Conservation (phyloP, 2,888 invertebrate genomes). For the Mechanitis messenoides region DNA sequence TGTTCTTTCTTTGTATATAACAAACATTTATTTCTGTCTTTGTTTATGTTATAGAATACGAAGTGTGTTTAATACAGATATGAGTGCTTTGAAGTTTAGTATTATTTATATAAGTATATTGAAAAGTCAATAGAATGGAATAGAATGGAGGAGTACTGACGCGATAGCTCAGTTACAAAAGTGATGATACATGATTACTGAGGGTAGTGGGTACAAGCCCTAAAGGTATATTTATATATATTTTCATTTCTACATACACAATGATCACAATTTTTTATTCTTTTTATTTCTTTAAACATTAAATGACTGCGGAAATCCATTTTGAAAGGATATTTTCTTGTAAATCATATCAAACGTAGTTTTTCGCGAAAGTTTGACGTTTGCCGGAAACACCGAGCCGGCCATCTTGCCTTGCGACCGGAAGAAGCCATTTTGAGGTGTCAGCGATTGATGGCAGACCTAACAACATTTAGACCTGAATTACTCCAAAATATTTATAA, state of each 20-base stretch:
- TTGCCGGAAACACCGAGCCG: constrained; percentile 56
- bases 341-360: constrained; percentile 45
- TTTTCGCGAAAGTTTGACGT: constrained; percentile 53
- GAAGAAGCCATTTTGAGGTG: constrained; percentile 70
- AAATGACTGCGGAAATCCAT: constrained; percentile 13
- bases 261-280: no score
- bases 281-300: not conserved
- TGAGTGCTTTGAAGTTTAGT: no score
- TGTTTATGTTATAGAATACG: constrained; percentile 7
- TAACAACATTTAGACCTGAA: constrained; percentile 36
- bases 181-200: no score
- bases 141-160: no score
- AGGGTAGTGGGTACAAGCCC: constrained; percentile 26
- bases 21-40: constrained; percentile 5
- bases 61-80: no score
- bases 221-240: constrained; percentile 4
- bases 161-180: no score
- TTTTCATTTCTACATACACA: no score
- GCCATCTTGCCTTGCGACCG: constrained; percentile 63
- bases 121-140: no score
- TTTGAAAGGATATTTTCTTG: constrained; percentile 26
- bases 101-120: no score
- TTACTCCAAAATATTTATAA: not conserved
- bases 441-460: constrained; percentile 56
- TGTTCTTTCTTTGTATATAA: constrained; percentile 12